These are phyloP conservation scores for Bombus terrestris DNA, from an alignment of 1,140 invertebrate species.

Conservation along the genomic window DNA sequence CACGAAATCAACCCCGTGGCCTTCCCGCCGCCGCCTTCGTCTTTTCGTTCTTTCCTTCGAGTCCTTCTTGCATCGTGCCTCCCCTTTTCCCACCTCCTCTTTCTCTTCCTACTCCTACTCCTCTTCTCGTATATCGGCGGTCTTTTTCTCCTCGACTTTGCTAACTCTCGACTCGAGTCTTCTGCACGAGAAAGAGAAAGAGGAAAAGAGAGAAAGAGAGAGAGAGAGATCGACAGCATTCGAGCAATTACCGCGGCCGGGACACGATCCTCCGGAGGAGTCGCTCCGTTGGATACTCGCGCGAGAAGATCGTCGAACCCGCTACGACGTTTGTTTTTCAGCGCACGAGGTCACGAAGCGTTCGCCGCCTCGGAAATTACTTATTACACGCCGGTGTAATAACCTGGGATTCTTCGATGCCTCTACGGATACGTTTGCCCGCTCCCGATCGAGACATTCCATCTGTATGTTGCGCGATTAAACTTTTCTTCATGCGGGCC, in stretches of 20 bases:
- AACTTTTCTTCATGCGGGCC: not conserved
- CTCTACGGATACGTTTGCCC: constrained; percentile 13
- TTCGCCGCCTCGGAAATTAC: constrained; percentile 25
- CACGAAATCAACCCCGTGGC: constrained; percentile 71
- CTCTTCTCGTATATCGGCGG: not conserved
- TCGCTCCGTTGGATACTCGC: constrained; percentile 65
- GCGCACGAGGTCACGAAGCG: constrained; percentile 26
- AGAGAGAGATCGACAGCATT: constrained; percentile 33
- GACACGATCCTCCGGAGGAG: constrained; percentile 57
- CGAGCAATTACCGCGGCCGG: constrained; percentile 64
- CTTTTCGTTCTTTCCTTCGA: not conserved
- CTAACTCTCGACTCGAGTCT: constrained; percentile 26
- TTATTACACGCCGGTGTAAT: constrained; percentile 18
- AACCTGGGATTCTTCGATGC: not conserved
- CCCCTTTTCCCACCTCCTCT: not conserved
- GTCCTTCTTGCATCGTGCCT: not conserved
- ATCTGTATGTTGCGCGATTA: not conserved
- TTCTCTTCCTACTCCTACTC: not conserved
- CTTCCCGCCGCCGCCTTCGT: constrained; percentile 20
- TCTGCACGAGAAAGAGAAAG: constrained; percentile 31
- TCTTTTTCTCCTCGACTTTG: constrained; percentile 14
- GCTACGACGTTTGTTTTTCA: constrained; percentile 58
- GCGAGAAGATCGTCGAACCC: constrained; percentile 66
- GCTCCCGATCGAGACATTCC: not conserved
- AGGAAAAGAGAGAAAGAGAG: not conserved